Evolutionary conservation across 2,888 invertebrate species (phyloP), one percentile per base, ranked within the genome.

Genomic region (Laspeyria flexula): DNA sequence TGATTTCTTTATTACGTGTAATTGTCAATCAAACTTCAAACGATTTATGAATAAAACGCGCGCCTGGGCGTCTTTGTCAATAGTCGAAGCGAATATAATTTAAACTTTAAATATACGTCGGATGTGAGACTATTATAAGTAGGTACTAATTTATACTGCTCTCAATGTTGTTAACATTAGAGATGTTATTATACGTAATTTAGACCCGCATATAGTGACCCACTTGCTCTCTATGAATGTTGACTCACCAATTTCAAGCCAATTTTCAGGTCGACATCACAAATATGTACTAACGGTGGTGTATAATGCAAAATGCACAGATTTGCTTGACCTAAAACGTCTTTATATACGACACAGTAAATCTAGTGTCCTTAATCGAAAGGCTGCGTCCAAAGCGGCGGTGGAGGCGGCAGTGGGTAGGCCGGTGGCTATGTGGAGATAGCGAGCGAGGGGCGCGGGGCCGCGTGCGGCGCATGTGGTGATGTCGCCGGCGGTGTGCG

Each of bases 381-480:
- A 48, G 81, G 79, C 61, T 81, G 85, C 51, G 81, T 75, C 90
- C 89, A 90, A 39, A 86, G 80, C 48, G 89, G 86, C 21, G 86
- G 86, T 51, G 83, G 85, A 3, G 81, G 85, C 56, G 85, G 82
- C 69, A 81, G 79, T 75, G 75, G 69, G 66, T 71, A 80, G 39
- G 64, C 73, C 76, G 73, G 68, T 52, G 86, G 90, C 91, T 91
- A 91, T 85, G 91, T 91, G 71, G 89, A 85, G 54, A 90, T 85
- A 2, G 90, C 90, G 15, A 91, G 83, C 1, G 88, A 82, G 0
- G 88, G 73, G 1, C 84, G 78, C 58, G 92, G 81, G 7, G 67
- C 89, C 75, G 77, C 85, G 84, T 90, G 89, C 44, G 86, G 81
- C 55, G 83, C 89, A 58, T 73, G 68, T 69, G 83, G 66, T 63